These are phyloP conservation scores for Trichomycterus rosablanca DNA, from an alignment of 2,113 vertebrate genomes.

Conservation along the genomic window DNA sequence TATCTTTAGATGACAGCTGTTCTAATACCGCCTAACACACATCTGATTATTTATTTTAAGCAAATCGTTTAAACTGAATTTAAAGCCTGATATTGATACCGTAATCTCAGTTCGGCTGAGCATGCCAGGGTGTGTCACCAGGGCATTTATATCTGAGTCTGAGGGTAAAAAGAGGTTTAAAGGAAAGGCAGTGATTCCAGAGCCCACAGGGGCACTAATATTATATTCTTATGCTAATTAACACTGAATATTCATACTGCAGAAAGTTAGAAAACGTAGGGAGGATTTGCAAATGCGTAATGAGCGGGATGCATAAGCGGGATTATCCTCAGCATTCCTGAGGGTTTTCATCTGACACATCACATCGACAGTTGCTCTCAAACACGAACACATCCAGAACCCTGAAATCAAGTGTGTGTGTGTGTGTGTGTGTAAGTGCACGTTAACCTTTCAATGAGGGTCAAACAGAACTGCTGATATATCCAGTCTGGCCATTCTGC, in stretches of 20 bases:
- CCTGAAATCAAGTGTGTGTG: neutral
- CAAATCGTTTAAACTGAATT: neutral
- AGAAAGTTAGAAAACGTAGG: neutral
- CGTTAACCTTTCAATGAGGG: no score
- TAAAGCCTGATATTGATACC: neutral
- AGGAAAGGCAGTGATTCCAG: conserved; percentile 12
- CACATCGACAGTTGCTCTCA: neutral
- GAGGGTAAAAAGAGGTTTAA: neutral
- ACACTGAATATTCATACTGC: conserved; percentile 23
- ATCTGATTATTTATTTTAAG: neutral
- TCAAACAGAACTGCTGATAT: no score
- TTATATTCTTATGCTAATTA: conserved; percentile 19
- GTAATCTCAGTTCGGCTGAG: no score
- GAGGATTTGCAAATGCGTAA: conserved; percentile 16
- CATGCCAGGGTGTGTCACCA: neutral
- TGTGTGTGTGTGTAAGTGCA: no score
- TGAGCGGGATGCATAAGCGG: conserved; percentile 6
- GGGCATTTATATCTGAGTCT: neutral
- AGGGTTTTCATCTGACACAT: neutral
- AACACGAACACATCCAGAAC: neutral
- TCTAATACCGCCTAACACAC: no score
- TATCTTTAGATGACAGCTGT: no score
- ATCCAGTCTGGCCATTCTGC: no score
- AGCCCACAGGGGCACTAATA: neutral
- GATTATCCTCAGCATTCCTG: conserved; percentile 19